Evolutionary conservation across 2,888 invertebrate species (phyloP).

Genomic region (Willowsia nigromaculata): DNA sequence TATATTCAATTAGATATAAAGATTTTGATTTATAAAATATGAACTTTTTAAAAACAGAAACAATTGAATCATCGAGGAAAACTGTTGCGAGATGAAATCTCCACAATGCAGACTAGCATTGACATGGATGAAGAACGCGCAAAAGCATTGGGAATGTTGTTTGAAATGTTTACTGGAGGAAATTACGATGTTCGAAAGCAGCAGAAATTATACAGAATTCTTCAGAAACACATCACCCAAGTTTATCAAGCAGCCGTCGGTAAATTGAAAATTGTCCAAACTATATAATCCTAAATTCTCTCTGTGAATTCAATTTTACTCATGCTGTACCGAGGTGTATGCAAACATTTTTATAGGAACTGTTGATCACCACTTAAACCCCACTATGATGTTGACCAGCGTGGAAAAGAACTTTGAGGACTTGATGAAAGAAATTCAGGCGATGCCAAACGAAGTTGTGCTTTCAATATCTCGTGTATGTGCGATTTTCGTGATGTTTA

Average conservation of each 20-base stretch:
- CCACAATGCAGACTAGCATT: slow-evolving; percentile 73
- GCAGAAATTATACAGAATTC: slow-evolving; percentile 76
- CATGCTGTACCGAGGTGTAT: too few relatives aligned
- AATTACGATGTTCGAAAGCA: slow-evolving; percentile 78
- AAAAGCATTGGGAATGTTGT: slow-evolving; percentile 73
- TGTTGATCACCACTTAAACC: slow-evolving; percentile 76
- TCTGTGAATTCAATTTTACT: too few relatives aligned
- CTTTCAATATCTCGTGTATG: slow-evolving; percentile 77
- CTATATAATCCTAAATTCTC: too few relatives aligned
- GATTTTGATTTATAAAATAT: neutral
- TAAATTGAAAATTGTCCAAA: slow-evolving; percentile 12
- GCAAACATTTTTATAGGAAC: slow-evolving; percentile 66
- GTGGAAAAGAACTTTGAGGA: slow-evolving; percentile 78
- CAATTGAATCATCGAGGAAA: slow-evolving; percentile 73
- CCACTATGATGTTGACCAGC: slow-evolving; percentile 77
- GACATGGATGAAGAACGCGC: slow-evolving; percentile 75
- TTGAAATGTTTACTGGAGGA: slow-evolving; percentile 78
- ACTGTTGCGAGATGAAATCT: slow-evolving; percentile 75
- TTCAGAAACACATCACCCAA: slow-evolving; percentile 76
- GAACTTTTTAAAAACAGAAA: slow-evolving; percentile 61
- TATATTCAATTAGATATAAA: neutral
- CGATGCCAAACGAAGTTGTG: slow-evolving; percentile 77
- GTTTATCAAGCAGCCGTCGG: slow-evolving; percentile 76
- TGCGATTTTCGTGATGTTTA: neutral
- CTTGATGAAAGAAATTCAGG: slow-evolving; percentile 76